Evolutionary conservation across 2,888 invertebrate genomes (phyloP).

Genomic region (Corythucha ciliata): DNA sequence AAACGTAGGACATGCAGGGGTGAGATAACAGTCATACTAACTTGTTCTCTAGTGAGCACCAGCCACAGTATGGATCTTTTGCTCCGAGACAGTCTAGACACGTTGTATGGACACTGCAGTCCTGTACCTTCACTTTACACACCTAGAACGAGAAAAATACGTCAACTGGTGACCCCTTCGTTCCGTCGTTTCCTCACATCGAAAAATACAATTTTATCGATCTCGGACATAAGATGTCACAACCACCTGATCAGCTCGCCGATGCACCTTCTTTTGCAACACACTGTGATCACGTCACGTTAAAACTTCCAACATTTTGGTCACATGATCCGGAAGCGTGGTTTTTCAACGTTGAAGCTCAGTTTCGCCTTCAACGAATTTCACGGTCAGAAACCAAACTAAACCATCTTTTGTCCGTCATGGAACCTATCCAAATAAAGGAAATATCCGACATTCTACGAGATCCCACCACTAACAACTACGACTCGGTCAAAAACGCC

Average conservation of each 20-base stretch:
- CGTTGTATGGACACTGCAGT: slow-evolving; percentile 82
- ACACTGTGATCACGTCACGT: background rate
- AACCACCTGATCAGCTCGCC: too few relatives aligned
- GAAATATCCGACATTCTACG: slow-evolving; percentile 13
- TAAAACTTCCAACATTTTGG: slow-evolving; percentile 15
- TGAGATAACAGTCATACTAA: slow-evolving; percentile 40
- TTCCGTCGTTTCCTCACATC: too few relatives aligned
- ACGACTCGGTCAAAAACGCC: background rate
- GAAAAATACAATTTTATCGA: too few relatives aligned
- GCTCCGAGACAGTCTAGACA: slow-evolving; percentile 88
- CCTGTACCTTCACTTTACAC: slow-evolving; percentile 88
- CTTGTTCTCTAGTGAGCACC: slow-evolving; percentile 94
- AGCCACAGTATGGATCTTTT: slow-evolving; percentile 94
- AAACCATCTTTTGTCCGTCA: slow-evolving; percentile 20
- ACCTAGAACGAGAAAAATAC: too few relatives aligned
- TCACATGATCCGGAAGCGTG: slow-evolving; percentile 9
- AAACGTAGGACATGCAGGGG: background rate
- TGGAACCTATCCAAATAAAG: slow-evolving; percentile 17
- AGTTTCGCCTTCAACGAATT: slow-evolving; percentile 1
- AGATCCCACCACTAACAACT: slow-evolving; percentile 1
- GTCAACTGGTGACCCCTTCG: too few relatives aligned
- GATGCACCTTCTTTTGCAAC: background rate
- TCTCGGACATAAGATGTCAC: too few relatives aligned
- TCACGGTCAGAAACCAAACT: slow-evolving; percentile 23
- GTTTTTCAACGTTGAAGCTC: slow-evolving; percentile 11